Percentiles rank a stretch among this genome's conserved stretches.
phyloP scores from a whole-genome alignment of 2,113 vertebrate genomes.

The Hemiscyllium ocellatum region DNA sequence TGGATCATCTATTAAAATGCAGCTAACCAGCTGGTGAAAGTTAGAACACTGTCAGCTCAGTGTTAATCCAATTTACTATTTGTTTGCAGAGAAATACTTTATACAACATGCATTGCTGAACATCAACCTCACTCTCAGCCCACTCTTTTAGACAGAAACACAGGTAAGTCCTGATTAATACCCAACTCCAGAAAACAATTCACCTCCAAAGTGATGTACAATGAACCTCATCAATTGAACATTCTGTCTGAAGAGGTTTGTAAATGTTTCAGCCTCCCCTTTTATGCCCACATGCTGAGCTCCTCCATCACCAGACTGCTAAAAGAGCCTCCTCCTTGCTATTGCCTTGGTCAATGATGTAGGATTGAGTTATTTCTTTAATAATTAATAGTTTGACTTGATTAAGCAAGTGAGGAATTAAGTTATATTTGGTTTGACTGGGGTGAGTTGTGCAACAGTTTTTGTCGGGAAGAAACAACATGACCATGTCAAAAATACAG shows the following conservation, averaged over 20 bases:
- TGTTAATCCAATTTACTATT: not conserved
- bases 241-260: not conserved
- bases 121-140: not conserved
- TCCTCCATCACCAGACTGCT: not conserved
- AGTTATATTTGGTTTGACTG: too few relatives aligned
- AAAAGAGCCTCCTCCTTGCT: not conserved
- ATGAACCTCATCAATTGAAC: not conserved
- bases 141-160: not conserved
- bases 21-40: not conserved
- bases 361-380: not conserved
- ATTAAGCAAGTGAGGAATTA: too few relatives aligned
- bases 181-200: not conserved
- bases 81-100: not conserved
- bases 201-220: not conserved
- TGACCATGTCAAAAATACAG: too few relatives aligned
- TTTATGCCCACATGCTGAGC: not conserved
- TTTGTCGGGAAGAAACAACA: too few relatives aligned
- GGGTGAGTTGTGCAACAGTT: too few relatives aligned
- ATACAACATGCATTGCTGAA: not conserved
- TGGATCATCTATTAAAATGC: not conserved
- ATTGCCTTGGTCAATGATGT: not conserved
- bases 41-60: not conserved
- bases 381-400: not conserved
- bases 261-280: not conserved
- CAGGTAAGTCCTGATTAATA: not conserved